Evolutionary conservation across 2,888 invertebrate genomes (phyloP), one percentile per base, ranked within the genome.

Genomic region (Gymnoscelis rufifasciata): DNA sequence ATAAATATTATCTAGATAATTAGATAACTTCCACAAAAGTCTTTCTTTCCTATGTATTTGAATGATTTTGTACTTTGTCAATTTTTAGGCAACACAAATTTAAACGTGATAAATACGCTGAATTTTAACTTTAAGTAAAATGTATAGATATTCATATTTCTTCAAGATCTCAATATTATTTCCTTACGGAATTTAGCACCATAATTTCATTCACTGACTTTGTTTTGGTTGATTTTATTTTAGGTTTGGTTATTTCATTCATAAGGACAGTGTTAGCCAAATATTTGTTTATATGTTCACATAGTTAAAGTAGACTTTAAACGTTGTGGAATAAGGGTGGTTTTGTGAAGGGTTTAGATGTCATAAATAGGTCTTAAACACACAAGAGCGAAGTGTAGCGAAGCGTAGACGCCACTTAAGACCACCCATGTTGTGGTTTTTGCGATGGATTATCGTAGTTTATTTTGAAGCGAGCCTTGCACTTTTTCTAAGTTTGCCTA

Each of bases 391-490:
- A 68, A 75, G 75, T 77, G 78, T 78, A 70, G 77, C 74, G 72
- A 68, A 67, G 68, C 62, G 68, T 78, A 19, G 76, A 84, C 84
- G 84, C 84, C 84, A 84, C 82, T 76, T 70, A 59, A 66, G 86
- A 74, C 87, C 87, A 87, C 87, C 86, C 87, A 87, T 73, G 82
- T 47, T 24, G 82, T 60, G 37, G 56, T 77, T 79, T 83, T 83
- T 81, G 81, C 75, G 71, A 66, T 51, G 60, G 68, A 76, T 76
- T 74, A 74, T 67, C 66, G 67, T 64, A 72, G 74, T 75, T 76
- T 81, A 70, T 73, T 76, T 79, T 74, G 64, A 71, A 65, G 65
- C 57, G 51, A 57, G 52, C 65, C 71, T 68, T 62, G 56, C 60
- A 57, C 56, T 64, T 61, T 66, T 68, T 62, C 38, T 24, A 12